Percentiles rank a stretch among this genome's conserved stretches.
These are phyloP conservation scores for Athene noctua DNA, from an alignment of 2,113 vertebrate genomes.

Conservation along the genomic window DNA sequence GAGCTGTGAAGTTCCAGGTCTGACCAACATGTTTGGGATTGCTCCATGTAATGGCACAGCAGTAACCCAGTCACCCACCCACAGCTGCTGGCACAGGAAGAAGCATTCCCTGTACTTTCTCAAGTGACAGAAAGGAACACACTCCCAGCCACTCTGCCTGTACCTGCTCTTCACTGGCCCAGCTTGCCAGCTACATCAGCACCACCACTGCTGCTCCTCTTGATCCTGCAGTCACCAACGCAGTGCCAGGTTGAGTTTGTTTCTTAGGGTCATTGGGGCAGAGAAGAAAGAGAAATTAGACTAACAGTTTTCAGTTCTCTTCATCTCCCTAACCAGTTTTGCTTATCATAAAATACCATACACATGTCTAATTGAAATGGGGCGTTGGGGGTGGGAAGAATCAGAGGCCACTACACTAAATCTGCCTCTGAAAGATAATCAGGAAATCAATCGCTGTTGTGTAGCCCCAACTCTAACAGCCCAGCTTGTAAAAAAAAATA, in stretches of 20 bases:
- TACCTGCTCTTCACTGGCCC: not conserved
- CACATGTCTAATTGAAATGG: not conserved
- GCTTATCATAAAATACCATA: not conserved
- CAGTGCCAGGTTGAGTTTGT: not conserved
- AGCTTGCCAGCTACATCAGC: not conserved
- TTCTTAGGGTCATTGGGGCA: not conserved
- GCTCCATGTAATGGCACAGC: not conserved
- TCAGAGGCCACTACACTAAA: not conserved
- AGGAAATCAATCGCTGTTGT: not conserved
- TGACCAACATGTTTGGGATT: not conserved
- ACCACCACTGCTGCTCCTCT: not conserved
- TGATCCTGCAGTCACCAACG: fast-evolving
- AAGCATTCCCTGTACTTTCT: not conserved
- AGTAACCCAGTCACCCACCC: not conserved
- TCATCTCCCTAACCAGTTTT: not conserved
- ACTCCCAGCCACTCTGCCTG: not conserved
- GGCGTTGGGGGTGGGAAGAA: not conserved
- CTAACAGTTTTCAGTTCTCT: not conserved
- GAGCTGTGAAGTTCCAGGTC: not conserved
- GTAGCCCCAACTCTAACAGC: not conserved
- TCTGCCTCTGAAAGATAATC: not conserved
- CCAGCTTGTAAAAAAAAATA: not conserved
- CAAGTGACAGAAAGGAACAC: not conserved
- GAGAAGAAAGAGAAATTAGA: not conserved
- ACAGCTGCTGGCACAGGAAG: not conserved